phyloP scores from a whole-genome alignment of 2,888 invertebrate species.

The Trissolcus japonicus region DNA sequence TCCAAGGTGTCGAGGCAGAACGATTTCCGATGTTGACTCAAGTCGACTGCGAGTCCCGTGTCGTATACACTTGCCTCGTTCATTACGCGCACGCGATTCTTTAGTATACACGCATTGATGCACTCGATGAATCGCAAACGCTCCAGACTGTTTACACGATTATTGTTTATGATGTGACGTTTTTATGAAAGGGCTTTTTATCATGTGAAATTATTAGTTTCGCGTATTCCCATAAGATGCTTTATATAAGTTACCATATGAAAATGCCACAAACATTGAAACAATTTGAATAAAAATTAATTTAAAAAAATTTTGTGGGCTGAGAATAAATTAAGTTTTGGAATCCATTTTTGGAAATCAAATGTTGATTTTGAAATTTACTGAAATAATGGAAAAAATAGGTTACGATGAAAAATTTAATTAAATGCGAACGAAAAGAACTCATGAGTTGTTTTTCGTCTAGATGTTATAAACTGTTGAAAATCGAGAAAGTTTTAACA shows the following conservation, averaged over 20 bases:
- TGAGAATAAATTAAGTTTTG: no score
- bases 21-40: constrained; percentile 57
- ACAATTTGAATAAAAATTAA: background rate
- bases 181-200: constrained; percentile 40
- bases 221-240: constrained; percentile 22
- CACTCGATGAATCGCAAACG: constrained; percentile 58
- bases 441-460: no score
- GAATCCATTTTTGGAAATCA: no score
- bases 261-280: background rate
- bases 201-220: constrained; percentile 42
- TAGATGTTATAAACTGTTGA: no score
- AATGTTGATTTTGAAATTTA: no score
- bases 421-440: no score
- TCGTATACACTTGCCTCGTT: constrained; percentile 47
- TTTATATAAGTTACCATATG: background rate
- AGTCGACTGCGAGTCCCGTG: constrained; percentile 52
- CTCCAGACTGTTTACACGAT: constrained; percentile 51
- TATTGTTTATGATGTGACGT: constrained; percentile 46
- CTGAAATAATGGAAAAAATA: no score
- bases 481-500: constrained; percentile 40
- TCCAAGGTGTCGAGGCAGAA: constrained; percentile 58
- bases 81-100: constrained; percentile 58
- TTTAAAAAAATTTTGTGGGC: background rate
- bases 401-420: no score
- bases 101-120: constrained; percentile 52